Percentiles rank a stretch among this genome's conserved stretches.
phyloP scores from a whole-genome alignment of 2,888 invertebrate genomes.

The Carcina quercana region DNA sequence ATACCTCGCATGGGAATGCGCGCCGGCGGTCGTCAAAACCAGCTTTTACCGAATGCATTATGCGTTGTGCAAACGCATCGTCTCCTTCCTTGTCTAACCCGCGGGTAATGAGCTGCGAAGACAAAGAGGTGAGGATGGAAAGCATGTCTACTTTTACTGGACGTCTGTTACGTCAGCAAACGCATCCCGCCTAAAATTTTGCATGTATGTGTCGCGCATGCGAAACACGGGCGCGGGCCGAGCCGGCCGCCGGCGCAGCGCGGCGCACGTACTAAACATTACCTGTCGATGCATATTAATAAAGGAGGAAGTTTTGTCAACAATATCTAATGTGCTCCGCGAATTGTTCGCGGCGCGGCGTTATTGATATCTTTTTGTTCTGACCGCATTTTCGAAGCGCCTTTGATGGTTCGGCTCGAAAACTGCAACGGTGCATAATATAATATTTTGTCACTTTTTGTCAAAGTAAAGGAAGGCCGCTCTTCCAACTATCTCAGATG shows the following conservation, averaged over 20 bases:
- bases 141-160: slow-evolving; percentile 56
- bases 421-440: too few species aligned
- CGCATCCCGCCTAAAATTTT: slow-evolving; percentile 74
- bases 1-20: slow-evolving; percentile 71
- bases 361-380: slow-evolving; percentile 62
- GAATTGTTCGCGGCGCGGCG: slow-evolving; percentile 59
- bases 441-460: too few species aligned
- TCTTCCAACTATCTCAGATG: too few species aligned
- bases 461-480: too few species aligned
- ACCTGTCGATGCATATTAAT: slow-evolving; percentile 72
- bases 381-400: too few species aligned
- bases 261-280: slow-evolving; percentile 63
- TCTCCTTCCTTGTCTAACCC: slow-evolving; percentile 58
- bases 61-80: slow-evolving; percentile 55
- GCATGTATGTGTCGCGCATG: slow-evolving; percentile 71
- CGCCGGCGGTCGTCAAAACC: slow-evolving; percentile 63
- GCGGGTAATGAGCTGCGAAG: slow-evolving; percentile 30
- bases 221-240: slow-evolving; percentile 36
- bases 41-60: slow-evolving; percentile 67
- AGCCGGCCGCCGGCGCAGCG: slow-evolving; percentile 25
- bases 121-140: slow-evolving; percentile 56
- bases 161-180: slow-evolving; percentile 51
- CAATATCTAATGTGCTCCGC: slow-evolving; percentile 71
- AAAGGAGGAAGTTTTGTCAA: slow-evolving; percentile 71
- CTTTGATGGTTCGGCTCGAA: too few species aligned